phyloP scores from a whole-genome alignment of 2,888 invertebrate genomes.

The Biston betularia region DNA sequence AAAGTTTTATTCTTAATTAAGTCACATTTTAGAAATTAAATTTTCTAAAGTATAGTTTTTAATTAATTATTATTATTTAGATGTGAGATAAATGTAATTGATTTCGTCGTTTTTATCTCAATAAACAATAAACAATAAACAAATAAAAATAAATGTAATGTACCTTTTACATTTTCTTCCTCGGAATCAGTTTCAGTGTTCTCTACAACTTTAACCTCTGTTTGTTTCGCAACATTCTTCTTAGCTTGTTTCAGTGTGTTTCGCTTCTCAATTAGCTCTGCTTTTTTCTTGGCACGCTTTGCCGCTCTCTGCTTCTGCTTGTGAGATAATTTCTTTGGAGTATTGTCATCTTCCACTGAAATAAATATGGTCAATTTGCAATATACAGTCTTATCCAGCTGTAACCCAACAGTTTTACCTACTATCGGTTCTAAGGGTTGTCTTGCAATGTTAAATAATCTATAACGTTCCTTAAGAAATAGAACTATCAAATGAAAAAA shows the following conservation, averaged over 20 bases:
- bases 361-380: conserved; percentile 31
- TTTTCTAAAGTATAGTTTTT: no score
- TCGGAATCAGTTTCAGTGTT: conserved; percentile 60
- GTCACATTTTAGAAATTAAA: no score
- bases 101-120: no score
- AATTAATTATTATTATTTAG: no score
- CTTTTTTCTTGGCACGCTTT: conserved; percentile 86
- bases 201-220: conserved; percentile 55
- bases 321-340: conserved; percentile 87
- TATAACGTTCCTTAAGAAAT: no score
- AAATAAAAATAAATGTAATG: background rate
- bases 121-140: no score
- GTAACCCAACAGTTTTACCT: background rate
- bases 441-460: no score
- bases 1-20: no score
- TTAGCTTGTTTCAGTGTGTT: conserved; percentile 75
- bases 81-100: no score
- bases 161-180: conserved; percentile 67
- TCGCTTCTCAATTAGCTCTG: conserved; percentile 74
- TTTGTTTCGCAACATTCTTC: conserved; percentile 72
- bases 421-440: no score
- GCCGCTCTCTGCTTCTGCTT: conserved; percentile 89
- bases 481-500: no score
- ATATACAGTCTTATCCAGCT: background rate
- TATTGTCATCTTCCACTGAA: conserved; percentile 82